phyloP scores from a whole-genome alignment of 1,140 invertebrate genomes.

The Dufourea novaeangliae region DNA sequence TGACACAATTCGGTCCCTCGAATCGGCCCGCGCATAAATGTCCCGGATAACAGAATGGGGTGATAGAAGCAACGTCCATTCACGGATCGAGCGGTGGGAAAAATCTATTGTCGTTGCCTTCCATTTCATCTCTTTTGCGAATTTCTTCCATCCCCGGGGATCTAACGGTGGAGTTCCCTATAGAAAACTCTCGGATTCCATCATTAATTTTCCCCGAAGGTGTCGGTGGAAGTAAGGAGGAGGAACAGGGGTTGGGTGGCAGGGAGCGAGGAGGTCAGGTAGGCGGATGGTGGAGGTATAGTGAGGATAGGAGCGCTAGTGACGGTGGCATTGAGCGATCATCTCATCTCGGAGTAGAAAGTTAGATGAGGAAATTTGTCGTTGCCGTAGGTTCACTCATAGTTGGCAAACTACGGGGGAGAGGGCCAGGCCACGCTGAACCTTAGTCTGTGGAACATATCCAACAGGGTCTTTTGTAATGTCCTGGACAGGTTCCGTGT shows the following conservation, averaged over 20 bases:
- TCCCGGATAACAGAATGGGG: not conserved
- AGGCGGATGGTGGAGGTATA: conserved; percentile 45
- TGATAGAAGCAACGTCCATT: conserved; percentile 42
- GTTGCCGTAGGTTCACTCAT: conserved; percentile 77
- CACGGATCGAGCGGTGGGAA: conserved; percentile 36
- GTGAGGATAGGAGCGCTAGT: conserved; percentile 58
- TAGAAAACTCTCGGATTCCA: conserved; percentile 74
- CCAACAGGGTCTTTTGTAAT: conserved; percentile 11
- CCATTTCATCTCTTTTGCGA: conserved; percentile 40
- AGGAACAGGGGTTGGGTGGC: not conserved
- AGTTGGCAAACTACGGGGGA: conserved; percentile 76
- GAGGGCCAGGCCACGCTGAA: not conserved
- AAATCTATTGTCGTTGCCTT: conserved; percentile 56
- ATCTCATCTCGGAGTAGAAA: conserved; percentile 79
- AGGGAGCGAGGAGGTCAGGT: not conserved
- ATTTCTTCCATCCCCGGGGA: conserved; percentile 53
- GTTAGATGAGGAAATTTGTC: conserved; percentile 82
- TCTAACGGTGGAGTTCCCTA: conserved; percentile 64
- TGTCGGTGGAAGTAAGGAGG: not conserved
- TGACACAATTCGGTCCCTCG: not conserved
- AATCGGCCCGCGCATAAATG: not conserved
- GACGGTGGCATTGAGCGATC: conserved; percentile 79
- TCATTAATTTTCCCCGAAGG: conserved; percentile 73
- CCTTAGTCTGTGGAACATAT: not conserved
- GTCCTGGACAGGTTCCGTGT: not conserved